Evolutionary conservation across 2,113 vertebrate species (phyloP), one percentile per base, ranked within the genome.

Genomic region (Hippoglossus stenolepis): DNA sequence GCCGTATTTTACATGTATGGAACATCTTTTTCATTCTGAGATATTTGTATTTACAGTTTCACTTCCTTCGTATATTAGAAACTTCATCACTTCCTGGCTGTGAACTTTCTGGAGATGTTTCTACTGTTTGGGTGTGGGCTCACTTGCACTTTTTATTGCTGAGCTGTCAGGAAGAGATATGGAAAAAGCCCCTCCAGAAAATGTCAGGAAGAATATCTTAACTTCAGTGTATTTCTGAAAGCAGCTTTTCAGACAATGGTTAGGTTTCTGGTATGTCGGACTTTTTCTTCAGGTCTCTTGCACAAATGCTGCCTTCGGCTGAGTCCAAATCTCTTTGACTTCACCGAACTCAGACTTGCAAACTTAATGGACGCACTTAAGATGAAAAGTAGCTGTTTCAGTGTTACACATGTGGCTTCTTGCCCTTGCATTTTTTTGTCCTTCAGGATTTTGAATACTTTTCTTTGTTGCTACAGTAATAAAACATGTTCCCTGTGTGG

Each of bases 401-500:
- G 20, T 23, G n/a, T 45, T 24, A 0, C 35, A n/a, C 17, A 58
- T 15, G 35, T 47, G 51, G 43, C 26, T 54, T 60, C 57, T 63
- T 68, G 23, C 35, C 63, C 35, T 54, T 58, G 49, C 13, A n/a
- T 62, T 54, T 73, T 43, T 74, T 51, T 84, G 45, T 77, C 58
- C 72, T 71, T 47, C 14, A 47, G 10, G n/a, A 74, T 73, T 58
- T 53, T 21, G 4, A 64, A 70, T 56, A 20, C 49, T 62, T 62
- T 23, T 21, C 49, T 56, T 60, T 62, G 47, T 69, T 74, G 21
- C 51, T 28, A 26, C 64, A 58, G 60, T 26, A 70, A 65, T 75
- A 75, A 73, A 72, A 53, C 64, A 40, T 71, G 26, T 66, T 74
- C 23, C 40, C 57, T 12, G 5, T 72, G 65, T 79, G 67, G 21